Evolutionary conservation across 2,797 vertebrate genomes (phyloP), one percentile per base, ranked within the genome.

Genomic region (Tympanoctomys barrerae): DNA sequence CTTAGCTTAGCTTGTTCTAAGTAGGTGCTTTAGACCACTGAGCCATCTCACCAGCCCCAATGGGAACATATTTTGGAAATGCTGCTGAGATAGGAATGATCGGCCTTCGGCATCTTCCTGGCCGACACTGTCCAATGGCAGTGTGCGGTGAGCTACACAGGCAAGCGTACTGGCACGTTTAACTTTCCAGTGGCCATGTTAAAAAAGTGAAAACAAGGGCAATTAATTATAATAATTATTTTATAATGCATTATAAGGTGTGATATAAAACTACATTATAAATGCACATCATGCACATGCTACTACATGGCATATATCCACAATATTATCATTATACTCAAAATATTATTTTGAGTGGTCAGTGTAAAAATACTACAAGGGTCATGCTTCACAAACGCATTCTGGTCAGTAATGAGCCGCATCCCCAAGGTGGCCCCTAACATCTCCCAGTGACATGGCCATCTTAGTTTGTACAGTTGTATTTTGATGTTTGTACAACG

Each of bases 21-120:
- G n/a, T n/a, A n/a, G n/a, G n/a, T n/a, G n/a, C n/a, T n/a, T n/a
- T n/a, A n/a, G n/a, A n/a, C n/a, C n/a, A n/a, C n/a, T n/a, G n/a
- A n/a, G n/a, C n/a, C n/a, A n/a, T n/a, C n/a, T n/a, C n/a, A n/a
- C n/a, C n/a, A n/a, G n/a, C n/a, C n/a, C n/a, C n/a, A n/a, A n/a
- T n/a, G n/a, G n/a, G n/a, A 46, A 13, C 5, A 0, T 10, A 46
- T 31, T 66, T 73, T 22, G 49, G 62, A 42, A 39, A 52, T 0
- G 22, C 33, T 7, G 7, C 33, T 0, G 0, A 3, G 10, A 49
- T n/a, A 52, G 83, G 18, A 42, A 42, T 1, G 1, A 24, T 10
- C 1, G 2, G 1, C 11, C 46, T 19, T 9, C 0, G 28, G 7
- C 0, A 5, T 2, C 39, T 57, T 54, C 24, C 14, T 21, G 49